A percentile compares a stretch with the other conserved stretches of the same genome.
phyloP scores from a whole-genome alignment of 2,113 vertebrate species.

The Gavialis gangeticus region DNA sequence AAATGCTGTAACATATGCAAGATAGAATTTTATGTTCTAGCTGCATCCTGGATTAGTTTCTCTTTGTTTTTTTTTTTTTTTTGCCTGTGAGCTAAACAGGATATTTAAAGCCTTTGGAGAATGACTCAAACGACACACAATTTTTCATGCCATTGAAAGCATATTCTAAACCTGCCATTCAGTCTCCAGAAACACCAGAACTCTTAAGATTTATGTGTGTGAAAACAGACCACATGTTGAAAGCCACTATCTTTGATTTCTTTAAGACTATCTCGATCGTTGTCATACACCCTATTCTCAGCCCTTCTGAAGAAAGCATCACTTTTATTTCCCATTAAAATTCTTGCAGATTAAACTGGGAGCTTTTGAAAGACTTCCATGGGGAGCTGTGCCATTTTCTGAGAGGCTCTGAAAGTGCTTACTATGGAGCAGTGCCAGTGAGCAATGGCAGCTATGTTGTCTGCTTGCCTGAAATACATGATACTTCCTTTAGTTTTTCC shows the following conservation, averaged over 20 bases:
- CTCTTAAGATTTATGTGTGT: rapidly evolving
- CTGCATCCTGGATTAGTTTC: background rate
- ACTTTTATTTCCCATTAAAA: slow-evolving; percentile 52
- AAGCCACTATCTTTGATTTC: background rate
- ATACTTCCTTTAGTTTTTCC: background rate
- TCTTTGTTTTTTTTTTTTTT: background rate
- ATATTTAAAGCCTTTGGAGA: background rate
- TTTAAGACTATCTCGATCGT: background rate
- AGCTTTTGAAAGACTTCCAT: slow-evolving; percentile 9
- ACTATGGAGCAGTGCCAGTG: slow-evolving; percentile 35
- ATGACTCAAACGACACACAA: background rate
- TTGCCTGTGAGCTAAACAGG: background rate
- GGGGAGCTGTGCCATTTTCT: slow-evolving; percentile 36
- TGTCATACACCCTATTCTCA: slow-evolving; percentile 24
- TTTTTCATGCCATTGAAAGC: background rate
- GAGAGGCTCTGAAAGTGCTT: background rate
- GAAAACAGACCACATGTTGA: background rate
- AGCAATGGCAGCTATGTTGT: slow-evolving; percentile 40
- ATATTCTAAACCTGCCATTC: background rate
- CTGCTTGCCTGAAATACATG: slow-evolving; percentile 28
- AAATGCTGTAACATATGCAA: background rate
- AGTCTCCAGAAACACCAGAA: background rate
- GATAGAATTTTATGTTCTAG: slow-evolving; percentile 3
- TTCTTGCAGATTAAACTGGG: slow-evolving; percentile 25
- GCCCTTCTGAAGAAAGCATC: slow-evolving; percentile 41